Evolutionary conservation across 2,888 invertebrate species (phyloP).

Genomic region (Orthosia cruda): DNA sequence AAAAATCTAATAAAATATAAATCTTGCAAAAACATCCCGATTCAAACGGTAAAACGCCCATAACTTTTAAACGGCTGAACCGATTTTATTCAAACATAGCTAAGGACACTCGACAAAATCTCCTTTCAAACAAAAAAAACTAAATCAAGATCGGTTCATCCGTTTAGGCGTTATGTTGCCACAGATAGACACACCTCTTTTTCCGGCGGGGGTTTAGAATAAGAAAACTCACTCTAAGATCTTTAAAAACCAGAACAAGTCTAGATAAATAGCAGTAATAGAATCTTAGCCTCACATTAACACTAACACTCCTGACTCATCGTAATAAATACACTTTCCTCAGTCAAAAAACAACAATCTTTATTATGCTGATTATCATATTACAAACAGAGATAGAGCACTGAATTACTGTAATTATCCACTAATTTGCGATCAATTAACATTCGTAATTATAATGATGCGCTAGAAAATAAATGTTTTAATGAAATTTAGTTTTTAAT

Average conservation of each 20-base stretch:
- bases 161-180: no score
- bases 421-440: conserved; percentile 59
- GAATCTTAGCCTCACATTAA: not conserved
- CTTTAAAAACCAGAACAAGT: not conserved
- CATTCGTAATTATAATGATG: conserved; percentile 49
- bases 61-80: no score
- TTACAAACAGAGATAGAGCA: conserved; percentile 42
- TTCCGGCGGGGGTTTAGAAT: no score
- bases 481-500: conserved; percentile 1
- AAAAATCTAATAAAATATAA: no score
- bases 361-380: conserved; percentile 62
- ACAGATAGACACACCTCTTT: no score
- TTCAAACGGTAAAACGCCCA: no score
- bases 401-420: conserved; percentile 55
- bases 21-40: no score
- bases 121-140: no score
- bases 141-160: no score
- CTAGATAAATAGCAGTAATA: not conserved
- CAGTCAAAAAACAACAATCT: conserved; percentile 40
- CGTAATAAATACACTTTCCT: conserved; percentile 22
- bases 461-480: conserved; percentile 20
- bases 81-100: no score
- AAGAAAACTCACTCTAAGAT: not conserved
- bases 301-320: conserved; percentile 9
- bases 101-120: no score